phyloP scores from a whole-genome alignment of 2,888 invertebrate genomes.

The Mylabris sibirica region DNA sequence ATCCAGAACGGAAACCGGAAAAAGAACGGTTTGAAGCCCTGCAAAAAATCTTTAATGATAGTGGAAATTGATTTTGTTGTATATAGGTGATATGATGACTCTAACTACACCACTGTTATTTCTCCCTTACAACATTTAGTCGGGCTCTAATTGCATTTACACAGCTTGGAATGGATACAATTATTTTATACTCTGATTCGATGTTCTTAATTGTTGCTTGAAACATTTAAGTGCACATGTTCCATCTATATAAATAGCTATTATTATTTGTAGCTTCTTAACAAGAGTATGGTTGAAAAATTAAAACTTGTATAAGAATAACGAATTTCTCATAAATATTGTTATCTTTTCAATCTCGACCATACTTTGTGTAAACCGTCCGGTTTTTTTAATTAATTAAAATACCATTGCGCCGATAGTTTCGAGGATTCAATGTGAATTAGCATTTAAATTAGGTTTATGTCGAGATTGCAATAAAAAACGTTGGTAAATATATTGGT shows the following conservation, averaged over 20 bases:
- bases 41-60: too few relatives aligned
- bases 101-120: slow-evolving; percentile 23
- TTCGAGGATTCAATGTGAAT: slow-evolving; percentile 22
- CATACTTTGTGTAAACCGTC: slow-evolving; percentile 25
- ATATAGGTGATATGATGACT: slow-evolving; percentile 19
- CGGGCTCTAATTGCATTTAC: slow-evolving; percentile 57
- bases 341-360: slow-evolving; percentile 29
- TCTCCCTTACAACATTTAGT: slow-evolving; percentile 51
- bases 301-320: too few relatives aligned
- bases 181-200: slow-evolving; percentile 57
- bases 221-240: slow-evolving; percentile 52
- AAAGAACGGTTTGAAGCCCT: too few relatives aligned
- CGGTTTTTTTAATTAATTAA: slow-evolving; percentile 42
- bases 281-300: too few relatives aligned
- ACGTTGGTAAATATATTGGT: not conserved
- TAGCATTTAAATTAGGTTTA: slow-evolving; percentile 8
- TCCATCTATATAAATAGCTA: slow-evolving; percentile 37
- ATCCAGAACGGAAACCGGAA: too few relatives aligned
- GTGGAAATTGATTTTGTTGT: slow-evolving; percentile 26
- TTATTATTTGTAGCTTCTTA: slow-evolving; percentile 6
- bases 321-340: slow-evolving; percentile 24
- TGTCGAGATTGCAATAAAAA: not conserved
- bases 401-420: slow-evolving; percentile 41
- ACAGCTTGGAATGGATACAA: slow-evolving; percentile 56
- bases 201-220: slow-evolving; percentile 53